These are phyloP conservation scores for Drosophila ogumai DNA, from an alignment of 1,140 invertebrate genomes.

Conservation along the genomic window DNA sequence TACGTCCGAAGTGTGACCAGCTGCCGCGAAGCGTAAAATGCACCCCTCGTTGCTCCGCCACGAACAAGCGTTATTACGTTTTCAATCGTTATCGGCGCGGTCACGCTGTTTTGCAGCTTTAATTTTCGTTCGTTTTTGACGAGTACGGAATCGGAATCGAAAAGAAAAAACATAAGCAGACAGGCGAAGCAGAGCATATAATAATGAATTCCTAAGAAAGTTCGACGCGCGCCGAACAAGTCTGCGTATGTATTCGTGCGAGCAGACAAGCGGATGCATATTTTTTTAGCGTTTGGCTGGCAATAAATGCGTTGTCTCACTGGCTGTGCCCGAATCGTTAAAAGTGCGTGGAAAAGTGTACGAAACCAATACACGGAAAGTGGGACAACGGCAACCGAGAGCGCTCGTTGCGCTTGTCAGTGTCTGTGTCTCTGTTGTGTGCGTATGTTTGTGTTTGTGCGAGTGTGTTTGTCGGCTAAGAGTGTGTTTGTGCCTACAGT, in stretches of 20 bases:
- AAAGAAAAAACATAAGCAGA: conserved; percentile 73
- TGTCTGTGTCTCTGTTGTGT: conserved; percentile 43
- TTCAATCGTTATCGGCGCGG: conserved; percentile 3
- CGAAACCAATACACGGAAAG: conserved; percentile 82
- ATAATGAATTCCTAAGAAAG: conserved; percentile 79
- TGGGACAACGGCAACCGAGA: conserved; percentile 79
- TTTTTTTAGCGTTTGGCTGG: conserved; percentile 53
- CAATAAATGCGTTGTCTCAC: conserved; percentile 59
- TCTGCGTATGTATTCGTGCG: conserved; percentile 52
- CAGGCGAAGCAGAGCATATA: conserved; percentile 70
- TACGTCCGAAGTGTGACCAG: neutral
- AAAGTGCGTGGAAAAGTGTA: conserved; percentile 82
- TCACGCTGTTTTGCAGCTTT: conserved; percentile 21
- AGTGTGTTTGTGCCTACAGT: conserved; percentile 45
- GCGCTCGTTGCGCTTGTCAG: conserved; percentile 55
- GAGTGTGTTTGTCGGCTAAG: conserved; percentile 31
- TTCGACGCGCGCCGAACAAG: conserved; percentile 69
- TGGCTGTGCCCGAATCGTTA: conserved; percentile 69
- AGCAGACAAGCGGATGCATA: conserved; percentile 49
- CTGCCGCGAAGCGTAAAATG: neutral
- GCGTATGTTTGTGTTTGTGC: conserved; percentile 33
- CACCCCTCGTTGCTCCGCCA: neutral
- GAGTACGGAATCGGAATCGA: conserved; percentile 50
- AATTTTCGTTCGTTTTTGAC: conserved; percentile 65
- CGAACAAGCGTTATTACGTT: neutral